Evolutionary conservation across 2,113 vertebrate genomes (phyloP).

Genomic region (Eudyptes chrysolophus): DNA sequence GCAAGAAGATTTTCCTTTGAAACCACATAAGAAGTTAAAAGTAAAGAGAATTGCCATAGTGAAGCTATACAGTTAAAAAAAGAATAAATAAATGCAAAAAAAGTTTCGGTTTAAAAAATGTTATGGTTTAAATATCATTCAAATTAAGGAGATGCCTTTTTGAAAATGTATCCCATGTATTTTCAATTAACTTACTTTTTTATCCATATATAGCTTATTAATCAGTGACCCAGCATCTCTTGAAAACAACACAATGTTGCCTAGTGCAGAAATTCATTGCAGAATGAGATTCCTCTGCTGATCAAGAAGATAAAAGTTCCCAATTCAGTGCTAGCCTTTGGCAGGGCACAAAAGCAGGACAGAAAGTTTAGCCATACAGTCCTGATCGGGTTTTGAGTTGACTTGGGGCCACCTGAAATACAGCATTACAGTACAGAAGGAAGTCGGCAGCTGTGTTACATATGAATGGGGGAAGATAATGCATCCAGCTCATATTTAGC

Average conservation of each 20-base stretch:
- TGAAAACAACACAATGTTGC: background rate
- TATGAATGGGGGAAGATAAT: fast-evolving
- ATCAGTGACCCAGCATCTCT: background rate
- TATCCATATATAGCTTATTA: too few species aligned
- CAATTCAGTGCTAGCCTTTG: fast-evolving
- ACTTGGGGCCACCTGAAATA: background rate
- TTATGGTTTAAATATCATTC: background rate
- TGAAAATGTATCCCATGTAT: background rate
- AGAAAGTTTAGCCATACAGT: fast-evolving
- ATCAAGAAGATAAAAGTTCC: background rate
- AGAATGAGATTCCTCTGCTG: background rate
- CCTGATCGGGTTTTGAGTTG: too few species aligned
- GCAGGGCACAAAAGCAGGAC: background rate
- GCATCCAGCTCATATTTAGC: fast-evolving
- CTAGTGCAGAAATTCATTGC: background rate
- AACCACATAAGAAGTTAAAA: background rate
- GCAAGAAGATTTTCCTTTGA: background rate
- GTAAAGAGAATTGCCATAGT: background rate
- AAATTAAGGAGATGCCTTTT: background rate
- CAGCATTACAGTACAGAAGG: fast-evolving
- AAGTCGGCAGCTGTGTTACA: background rate
- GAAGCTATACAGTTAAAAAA: background rate
- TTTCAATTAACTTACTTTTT: background rate
- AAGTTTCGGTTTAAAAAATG: background rate
- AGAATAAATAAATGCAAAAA: background rate